Base-by-base conservation (phyloP, 2,888 invertebrate genomes). In the Phalera bucephala region DNA sequence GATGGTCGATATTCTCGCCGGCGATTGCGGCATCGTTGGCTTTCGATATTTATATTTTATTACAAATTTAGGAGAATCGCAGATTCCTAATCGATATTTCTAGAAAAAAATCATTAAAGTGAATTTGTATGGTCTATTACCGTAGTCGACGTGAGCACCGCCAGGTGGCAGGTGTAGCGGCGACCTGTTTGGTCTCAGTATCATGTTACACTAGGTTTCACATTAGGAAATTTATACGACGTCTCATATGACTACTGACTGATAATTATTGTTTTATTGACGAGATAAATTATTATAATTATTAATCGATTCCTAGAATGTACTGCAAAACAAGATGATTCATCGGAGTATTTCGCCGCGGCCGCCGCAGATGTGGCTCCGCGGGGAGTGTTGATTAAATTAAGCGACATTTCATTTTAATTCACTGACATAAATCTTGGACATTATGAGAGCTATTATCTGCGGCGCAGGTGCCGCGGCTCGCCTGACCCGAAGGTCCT, bases 151-250 rank as follows among this genome's bases (percentile, higher is more conserved):
- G 76, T 70, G 72, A 74, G 70, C 52, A 54, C 63, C 59, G 73
- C 58, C 83, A 82, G 87, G 82, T 85, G 85, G 70, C 86, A 83
- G 87, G 84, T 87, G 86, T 75, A 71, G 64, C 53, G 19, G 64
- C 73, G 76, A 82, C 85, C 81, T 62, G 85, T 80, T 79, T 72
- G 69, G 54, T 58, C 67, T 64, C 61, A 40, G 77, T 82, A 73
- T 89, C 85, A 70, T 46, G 70, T 88, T 89, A 83, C 88, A 80
- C 74, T 76, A 80, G 86, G 85, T 87, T 87, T 87, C 87, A 87
- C 84, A 84, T 88, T 87, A 84, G 84, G 83, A 86, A 87, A 88
- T 85, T 82, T 86, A 87, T 87, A 86, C 85, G 80, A 75, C 82
- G 74, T 74, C 85, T 87, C 88, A 66, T 72, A 73, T 84, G 78